Conservation (phyloP, 2,888 invertebrate genomes). For the Tachina fera region DNA sequence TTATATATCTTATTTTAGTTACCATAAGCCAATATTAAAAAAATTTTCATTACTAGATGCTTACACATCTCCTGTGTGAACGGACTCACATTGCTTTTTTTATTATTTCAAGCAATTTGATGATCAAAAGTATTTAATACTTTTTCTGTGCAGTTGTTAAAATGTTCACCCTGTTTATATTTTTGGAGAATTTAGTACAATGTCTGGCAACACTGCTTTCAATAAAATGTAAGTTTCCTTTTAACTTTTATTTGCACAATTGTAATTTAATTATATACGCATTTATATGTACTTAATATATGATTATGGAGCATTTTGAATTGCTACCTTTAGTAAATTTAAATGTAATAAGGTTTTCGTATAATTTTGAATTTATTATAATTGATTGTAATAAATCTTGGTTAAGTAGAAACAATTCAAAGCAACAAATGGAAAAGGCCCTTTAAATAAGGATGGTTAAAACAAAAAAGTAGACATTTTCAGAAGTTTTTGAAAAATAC, state of each 20-base stretch:
- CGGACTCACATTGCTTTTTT: too few species aligned
- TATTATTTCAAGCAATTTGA: too few species aligned
- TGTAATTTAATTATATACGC: not conserved
- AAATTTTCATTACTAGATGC: too few species aligned
- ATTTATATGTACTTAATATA: not conserved
- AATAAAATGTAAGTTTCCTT: too few species aligned
- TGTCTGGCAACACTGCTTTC: not conserved
- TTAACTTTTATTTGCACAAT: not conserved
- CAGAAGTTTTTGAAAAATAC: not conserved
- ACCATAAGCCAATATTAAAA: too few species aligned
- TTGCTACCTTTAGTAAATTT: not conserved
- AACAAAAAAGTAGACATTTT: too few species aligned
- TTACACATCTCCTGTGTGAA: too few species aligned
- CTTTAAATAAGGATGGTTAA: not conserved
- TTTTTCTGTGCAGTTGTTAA: too few species aligned
- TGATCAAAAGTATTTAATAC: too few species aligned
- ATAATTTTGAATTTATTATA: not conserved
- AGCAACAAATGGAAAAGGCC: not conserved
- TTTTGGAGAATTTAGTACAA: not conserved
- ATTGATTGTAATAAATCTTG: conserved; percentile 23
- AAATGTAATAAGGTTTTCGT: not conserved
- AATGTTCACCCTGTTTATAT: too few species aligned
- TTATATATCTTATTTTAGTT: too few species aligned
- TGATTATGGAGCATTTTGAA: not conserved
- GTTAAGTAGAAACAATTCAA: not conserved